A percentile compares a stretch with the other conserved stretches of the same genome.
Conservation (phyloP, 2,888 invertebrate species). For the Zootermopsis nevadensis region DNA sequence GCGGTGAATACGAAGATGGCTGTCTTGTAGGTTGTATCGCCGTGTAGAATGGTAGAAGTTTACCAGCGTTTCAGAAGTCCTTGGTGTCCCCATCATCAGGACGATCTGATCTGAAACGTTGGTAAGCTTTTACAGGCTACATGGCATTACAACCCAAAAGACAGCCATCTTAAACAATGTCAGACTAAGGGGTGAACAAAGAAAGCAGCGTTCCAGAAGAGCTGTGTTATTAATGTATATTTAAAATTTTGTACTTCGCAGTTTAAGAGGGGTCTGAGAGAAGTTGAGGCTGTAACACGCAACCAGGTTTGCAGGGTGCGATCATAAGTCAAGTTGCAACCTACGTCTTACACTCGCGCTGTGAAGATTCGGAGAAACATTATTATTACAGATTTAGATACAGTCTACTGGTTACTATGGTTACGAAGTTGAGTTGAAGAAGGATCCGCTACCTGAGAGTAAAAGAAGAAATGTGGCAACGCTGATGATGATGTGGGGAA, state of each 20-base stretch:
- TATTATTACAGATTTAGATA: slow-evolving; percentile 39
- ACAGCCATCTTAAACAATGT: no score
- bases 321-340: slow-evolving; percentile 26
- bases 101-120: no score
- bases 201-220: not conserved
- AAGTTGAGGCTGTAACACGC: not conserved
- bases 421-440: slow-evolving; percentile 11
- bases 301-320: slow-evolving; percentile 14
- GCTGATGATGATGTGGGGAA: slow-evolving; percentile 9
- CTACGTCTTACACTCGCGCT: slow-evolving; percentile 24
- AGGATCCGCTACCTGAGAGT: slow-evolving; percentile 30
- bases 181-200: slow-evolving; percentile 11
- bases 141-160: no score
- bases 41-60: no score
- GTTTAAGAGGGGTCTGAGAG: no score
- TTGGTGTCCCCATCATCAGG: no score
- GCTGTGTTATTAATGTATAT: not conserved
- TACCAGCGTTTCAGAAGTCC: no score
- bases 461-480: slow-evolving; percentile 25
- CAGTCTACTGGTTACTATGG: slow-evolving; percentile 38
- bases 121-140: no score
- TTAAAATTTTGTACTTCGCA: not conserved
- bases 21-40: no score
- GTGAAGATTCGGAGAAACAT: slow-evolving; percentile 36
- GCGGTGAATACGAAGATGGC: no score